These are phyloP conservation scores for Megalonaias nervosa DNA, from an alignment of 1,140 invertebrate genomes.

Conservation along the genomic window DNA sequence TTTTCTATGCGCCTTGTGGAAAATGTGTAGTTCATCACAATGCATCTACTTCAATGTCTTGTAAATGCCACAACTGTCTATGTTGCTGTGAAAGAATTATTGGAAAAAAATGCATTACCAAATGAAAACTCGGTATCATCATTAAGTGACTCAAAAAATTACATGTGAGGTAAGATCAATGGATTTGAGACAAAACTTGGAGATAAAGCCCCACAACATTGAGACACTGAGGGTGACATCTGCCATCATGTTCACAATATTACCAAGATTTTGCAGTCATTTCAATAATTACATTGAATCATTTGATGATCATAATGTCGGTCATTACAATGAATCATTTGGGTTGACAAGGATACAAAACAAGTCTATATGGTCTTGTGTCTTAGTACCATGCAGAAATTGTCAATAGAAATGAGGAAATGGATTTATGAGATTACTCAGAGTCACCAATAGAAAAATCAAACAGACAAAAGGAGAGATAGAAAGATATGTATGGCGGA, in stretches of 20 bases:
- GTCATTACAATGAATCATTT: too few species aligned
- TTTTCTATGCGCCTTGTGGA: neutral
- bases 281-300: too few species aligned
- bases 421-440: too few species aligned
- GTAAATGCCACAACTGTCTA: neutral
- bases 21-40: slow-evolving; percentile 23
- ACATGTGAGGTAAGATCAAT: slow-evolving; percentile 40
- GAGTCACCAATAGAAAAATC: too few species aligned
- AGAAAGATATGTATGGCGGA: too few species aligned
- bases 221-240: slow-evolving; percentile 49
- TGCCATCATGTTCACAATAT: slow-evolving; percentile 49
- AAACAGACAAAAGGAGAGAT: too few species aligned
- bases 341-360: too few species aligned
- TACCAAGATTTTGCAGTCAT: slow-evolving; percentile 33
- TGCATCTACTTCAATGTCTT: slow-evolving; percentile 1
- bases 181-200: slow-evolving; percentile 34
- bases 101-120: slow-evolving; percentile 16
- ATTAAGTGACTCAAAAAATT: slow-evolving; percentile 38
- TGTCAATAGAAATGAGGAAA: too few species aligned
- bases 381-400: too few species aligned
- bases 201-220: slow-evolving; percentile 32
- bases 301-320: too few species aligned
- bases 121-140: slow-evolving; percentile 39
- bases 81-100: slow-evolving; percentile 4
- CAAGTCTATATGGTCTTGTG: too few species aligned